Base-by-base conservation (phyloP, 53 echinoderm and acorn worm species). In the Echinometra lucunter region DNA sequence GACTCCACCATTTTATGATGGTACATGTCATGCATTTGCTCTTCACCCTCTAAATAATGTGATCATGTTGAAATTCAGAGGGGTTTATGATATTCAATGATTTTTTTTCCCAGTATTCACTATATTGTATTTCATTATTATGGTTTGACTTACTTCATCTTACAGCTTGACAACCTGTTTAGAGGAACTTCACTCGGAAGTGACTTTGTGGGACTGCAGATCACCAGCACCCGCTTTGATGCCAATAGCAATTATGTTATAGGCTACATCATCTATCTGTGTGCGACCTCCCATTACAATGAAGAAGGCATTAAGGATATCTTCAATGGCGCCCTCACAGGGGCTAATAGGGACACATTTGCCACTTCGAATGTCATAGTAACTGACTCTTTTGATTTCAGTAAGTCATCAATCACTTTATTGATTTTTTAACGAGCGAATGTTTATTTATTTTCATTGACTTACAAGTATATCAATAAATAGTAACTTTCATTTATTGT, bases 201-300 rank as follows among this genome's bases (percentile, higher is more conserved):
- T 42, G 94, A 94, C 85, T 94, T 94, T 83, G 94, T 94, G n/a
- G 85, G 94, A 38, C 56, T 94, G 25, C 27, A 63, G 85, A 82
- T 83, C 85, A 63, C 94, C n/a, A 58, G 44, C 85, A 63, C 27
- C 34, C 25, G 60, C 44, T 94, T 94, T 66, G 66, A 94, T 60
- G 21, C 44, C 4, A 58, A 85, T 58, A 63, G 82, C 66, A 83
- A 94, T 66, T 94, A 58, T 25, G 94, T 94, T 37, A 37, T 94
- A 23, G 66, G 63, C 4, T 94, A 58, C 85, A 13, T 3, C 9
- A 42, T 94, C 32, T 63, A 83, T 66, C 85, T 94, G 23, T 94
- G 94, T 58, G 85, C 63, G 0, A 13, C 40, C 38, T 58, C 94
- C 42, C 94, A 83, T 45, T 94, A 94, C 45, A 94, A 94, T 18